Base-by-base conservation (phyloP, 2,888 invertebrate species). In the Atrina japonica region DNA sequence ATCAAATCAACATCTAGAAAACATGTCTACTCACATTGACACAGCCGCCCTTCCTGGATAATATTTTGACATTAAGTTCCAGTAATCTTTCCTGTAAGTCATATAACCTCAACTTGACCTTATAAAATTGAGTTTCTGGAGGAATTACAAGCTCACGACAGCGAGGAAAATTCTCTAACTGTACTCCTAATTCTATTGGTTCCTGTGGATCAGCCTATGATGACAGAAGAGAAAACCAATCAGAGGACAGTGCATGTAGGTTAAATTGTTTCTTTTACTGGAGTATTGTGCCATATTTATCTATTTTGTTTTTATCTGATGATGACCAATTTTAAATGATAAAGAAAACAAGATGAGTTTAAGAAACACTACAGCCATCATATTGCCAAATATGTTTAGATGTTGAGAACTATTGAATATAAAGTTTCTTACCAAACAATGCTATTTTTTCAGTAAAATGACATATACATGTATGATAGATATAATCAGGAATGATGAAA, bases 111-210 rank as follows among this genome's bases (percentile, higher is more conserved):
- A 98, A 90, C 52, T 94, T 92, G 1, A 94, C 93, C 18, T 93
- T 93, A 86, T 94, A 95, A 45, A 50, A 63, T 77, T 89, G 88
- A 7, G 88, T 88, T 53, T 87, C 88, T 2, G 91, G 85, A 18
- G 91, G 91, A 35, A 93, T 90, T 16, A 84, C 91, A 68, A 96
- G 91, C 55, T 94, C 93, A 3, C 94, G 93, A 40, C 94, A 93
- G 60, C 94, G 93, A 1, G 94, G 93, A 91, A 97, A 97, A 73
- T 96, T 96, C 85, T 98, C 98, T 72, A 97, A 91, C 63, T 94
- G 94, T 64, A 97, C 93, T 67, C 93, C 93, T 29, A 98, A 91
- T 86, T 95, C 94, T 30, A 90, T 65, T 1, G 93, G 92, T 77
- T 94, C 93, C 60, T 94, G 94, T 9, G 95, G 93, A 90, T 95